Percentiles rank a stretch among this genome's conserved stretches.
These are phyloP conservation scores for Drosophila ambigua DNA, from an alignment of 1,140 invertebrate genomes.

Conservation along the genomic window DNA sequence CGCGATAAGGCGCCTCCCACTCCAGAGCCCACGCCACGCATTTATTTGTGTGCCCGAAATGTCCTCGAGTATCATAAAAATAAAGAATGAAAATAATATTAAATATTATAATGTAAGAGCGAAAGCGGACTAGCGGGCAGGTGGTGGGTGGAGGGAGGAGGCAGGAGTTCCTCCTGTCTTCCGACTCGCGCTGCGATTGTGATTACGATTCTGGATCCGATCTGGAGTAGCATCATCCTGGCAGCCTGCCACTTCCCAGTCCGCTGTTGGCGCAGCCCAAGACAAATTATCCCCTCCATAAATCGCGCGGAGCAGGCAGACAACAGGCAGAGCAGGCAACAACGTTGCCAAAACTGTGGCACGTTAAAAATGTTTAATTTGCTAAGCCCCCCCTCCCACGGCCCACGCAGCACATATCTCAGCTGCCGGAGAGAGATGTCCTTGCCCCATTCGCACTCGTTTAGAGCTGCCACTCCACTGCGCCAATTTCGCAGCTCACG, in stretches of 20 bases:
- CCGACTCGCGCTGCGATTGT: no score
- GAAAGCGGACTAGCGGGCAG: not conserved
- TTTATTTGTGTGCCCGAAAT: slow-evolving; percentile 60
- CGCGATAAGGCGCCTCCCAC: slow-evolving; percentile 56
- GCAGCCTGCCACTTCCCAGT: not conserved
- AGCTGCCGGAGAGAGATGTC: not conserved
- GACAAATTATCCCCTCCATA: slow-evolving; percentile 28
- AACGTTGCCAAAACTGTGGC: slow-evolving; percentile 9
- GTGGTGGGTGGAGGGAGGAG: not conserved
- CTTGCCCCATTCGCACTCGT: not conserved
- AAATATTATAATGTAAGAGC: slow-evolving; percentile 69
- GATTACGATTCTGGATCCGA: not conserved
- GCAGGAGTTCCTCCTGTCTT: no score
- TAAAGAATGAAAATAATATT: slow-evolving; percentile 79
- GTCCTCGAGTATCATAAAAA: slow-evolving; percentile 78
- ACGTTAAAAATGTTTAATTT: slow-evolving; percentile 42
- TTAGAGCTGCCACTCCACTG: slow-evolving; percentile 28
- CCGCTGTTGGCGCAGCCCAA: not conserved
- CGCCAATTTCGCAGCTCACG: slow-evolving; percentile 53
- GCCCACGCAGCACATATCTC: not conserved
- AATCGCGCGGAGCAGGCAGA: not conserved
- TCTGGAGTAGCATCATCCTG: not conserved
- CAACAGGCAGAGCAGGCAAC: no score
- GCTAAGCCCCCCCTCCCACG: not conserved
- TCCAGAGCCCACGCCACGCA: slow-evolving; percentile 1